Evolutionary conservation across 53 echinoderm and acorn worm species (phyloP), one percentile per base, ranked within the genome.

Genomic region (Actinopyga echinites): DNA sequence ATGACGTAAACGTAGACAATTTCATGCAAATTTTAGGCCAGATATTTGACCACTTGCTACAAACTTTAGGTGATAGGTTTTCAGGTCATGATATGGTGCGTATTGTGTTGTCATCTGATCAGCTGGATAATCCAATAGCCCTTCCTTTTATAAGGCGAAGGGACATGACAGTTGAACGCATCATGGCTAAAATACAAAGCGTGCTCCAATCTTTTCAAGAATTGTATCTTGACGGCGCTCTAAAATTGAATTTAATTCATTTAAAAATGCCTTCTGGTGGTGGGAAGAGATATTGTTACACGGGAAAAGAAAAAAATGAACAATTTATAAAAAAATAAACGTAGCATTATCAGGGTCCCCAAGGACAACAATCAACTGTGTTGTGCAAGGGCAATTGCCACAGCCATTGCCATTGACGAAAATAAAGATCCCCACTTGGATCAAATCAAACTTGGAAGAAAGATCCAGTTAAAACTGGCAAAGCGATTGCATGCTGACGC

Each of bases 381-480:
- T 61, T 89, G 85, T 29, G 77, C 92, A 0, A 82, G 89, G 61
- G 92, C 91, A 2, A 65, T 92, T 3, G 92, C 83, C 12, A 92
- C 92, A 7, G 92, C 89, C 10, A 77, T 80, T 23, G 64, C 85
- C 0, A 63, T 84, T 24, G 68, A 82, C 20, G 85, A 91, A 28
- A 62, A 49, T 15, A 61, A 85, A 22, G 30, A 91, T 52, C 56
- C 77, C 0, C 38, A 85, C 2, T 85, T 84, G 85, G 29, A 85
- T 22, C 23, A 68, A 13, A 88, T 88, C 24, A 29, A 87, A 20
- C 23, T 56, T 6, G 83, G 86, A 1, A 45, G 65, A n/a, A 33
- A 20, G 12, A 3, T 62, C 13, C 92, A 91, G 56, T 4, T 6
- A 12, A 24, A 10, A 19, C 40, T 64, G 26, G 88, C 88, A 30